Percentiles rank a stretch among this genome's conserved stretches.
These are phyloP conservation scores for Diglossa cyanea DNA, from an alignment of 2,797 vertebrate species.

Conservation along the genomic window DNA sequence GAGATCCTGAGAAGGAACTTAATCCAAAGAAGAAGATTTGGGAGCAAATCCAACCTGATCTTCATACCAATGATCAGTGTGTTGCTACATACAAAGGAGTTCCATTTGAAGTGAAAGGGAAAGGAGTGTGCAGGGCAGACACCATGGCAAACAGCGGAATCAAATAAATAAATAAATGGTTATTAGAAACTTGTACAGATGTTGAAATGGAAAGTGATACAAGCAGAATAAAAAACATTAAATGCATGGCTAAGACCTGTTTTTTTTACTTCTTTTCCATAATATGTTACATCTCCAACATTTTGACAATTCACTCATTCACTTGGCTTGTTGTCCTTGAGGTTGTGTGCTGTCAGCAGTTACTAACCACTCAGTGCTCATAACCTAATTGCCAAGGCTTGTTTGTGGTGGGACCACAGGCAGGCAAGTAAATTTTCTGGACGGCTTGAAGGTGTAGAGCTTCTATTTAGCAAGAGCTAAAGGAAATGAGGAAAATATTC, in stretches of 20 bases:
- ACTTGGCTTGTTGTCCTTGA: not conserved
- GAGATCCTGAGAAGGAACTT: constrained; percentile 94
- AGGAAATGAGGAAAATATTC: not conserved
- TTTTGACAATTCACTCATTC: not conserved
- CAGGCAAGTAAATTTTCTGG: not conserved
- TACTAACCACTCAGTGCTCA: not conserved
- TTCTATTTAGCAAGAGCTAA: not conserved
- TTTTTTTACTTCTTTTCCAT: constrained; percentile 34
- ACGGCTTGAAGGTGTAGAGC: not conserved
- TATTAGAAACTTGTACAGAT: not conserved
- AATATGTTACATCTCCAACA: not conserved
- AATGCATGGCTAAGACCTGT: constrained; percentile 31
- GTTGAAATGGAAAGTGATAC: constrained; percentile 64
- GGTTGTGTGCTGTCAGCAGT: not conserved
- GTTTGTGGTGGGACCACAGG: not conserved
- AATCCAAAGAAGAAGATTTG: constrained; percentile 99
- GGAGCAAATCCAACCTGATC: constrained; percentile 95
- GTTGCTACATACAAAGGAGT: constrained; percentile 94
- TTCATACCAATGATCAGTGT: constrained; percentile 85
- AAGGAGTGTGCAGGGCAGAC: constrained; percentile 90
- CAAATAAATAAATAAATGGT: constrained; percentile 83
- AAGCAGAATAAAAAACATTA: constrained; percentile 79
- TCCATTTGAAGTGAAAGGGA: constrained; percentile 90
- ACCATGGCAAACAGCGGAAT: constrained; percentile 93
- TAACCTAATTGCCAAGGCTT: not conserved